Conservation (phyloP, 2,113 vertebrate species). For the Neolamprologus longior region DNA sequence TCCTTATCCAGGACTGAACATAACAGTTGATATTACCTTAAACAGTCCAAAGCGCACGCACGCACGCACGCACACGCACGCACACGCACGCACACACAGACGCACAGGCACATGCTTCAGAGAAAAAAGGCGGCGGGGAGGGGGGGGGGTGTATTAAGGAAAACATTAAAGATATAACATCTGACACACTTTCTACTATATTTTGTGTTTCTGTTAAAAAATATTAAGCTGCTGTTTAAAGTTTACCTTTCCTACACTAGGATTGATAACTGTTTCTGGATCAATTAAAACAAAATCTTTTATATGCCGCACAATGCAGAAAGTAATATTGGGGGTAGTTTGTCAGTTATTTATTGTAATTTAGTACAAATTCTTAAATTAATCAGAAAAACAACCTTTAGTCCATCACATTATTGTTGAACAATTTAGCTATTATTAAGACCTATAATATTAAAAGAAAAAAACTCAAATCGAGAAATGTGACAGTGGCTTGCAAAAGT, state of each 20-base stretch:
- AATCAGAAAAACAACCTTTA: background rate
- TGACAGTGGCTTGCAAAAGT: too few species aligned
- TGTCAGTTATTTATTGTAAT: background rate
- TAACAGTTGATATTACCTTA: background rate
- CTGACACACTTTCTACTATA: background rate
- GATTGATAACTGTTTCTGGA: background rate
- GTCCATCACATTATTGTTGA: background rate
- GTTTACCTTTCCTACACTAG: background rate
- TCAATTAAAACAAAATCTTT: background rate
- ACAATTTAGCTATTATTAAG: background rate
- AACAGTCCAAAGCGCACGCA: background rate
- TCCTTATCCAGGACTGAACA: background rate
- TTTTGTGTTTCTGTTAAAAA: background rate
- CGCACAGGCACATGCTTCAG: background rate
- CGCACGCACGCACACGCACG: fast-evolving
- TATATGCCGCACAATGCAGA: background rate
- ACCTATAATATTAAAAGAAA: background rate
- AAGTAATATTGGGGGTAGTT: background rate
- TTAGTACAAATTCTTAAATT: background rate
- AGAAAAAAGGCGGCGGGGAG: too few species aligned
- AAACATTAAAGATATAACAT: background rate
- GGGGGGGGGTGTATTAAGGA: too few species aligned
- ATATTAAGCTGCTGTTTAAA: background rate
- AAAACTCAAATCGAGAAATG: background rate
- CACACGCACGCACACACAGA: fast-evolving